These are phyloP conservation scores for Stegophylla sp. DNA, from an alignment of 2,888 invertebrate species.

Conservation along the genomic window DNA sequence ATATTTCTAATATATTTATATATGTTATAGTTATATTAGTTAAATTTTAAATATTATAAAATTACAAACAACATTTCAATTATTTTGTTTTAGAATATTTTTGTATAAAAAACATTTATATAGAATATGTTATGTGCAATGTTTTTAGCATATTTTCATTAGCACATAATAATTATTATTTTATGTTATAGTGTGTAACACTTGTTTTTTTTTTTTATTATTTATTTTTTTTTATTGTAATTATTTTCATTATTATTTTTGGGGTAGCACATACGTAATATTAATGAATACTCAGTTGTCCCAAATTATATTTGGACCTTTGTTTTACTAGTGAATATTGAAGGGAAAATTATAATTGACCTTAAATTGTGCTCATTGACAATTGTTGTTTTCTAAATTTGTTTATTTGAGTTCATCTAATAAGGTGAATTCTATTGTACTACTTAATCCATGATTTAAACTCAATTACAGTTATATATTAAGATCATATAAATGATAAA, in stretches of 20 bases:
- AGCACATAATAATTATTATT: conserved; percentile 56
- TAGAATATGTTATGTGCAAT: conserved; percentile 53
- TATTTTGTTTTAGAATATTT: conserved; percentile 51
- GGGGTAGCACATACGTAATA: conserved; percentile 54
- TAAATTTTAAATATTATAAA: conserved; percentile 45
- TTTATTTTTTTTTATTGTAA: conserved; percentile 34
- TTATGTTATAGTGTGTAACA: conserved; percentile 44
- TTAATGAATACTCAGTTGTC: conserved; percentile 51
- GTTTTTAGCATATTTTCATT: conserved; percentile 50
- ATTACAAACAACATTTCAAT: conserved; percentile 7
- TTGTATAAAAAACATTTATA: conserved; percentile 48
- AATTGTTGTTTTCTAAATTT: conserved; percentile 20
- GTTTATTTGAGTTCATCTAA: not conserved
- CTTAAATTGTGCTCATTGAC: conserved; percentile 39
- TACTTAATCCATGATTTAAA: conserved; percentile 35
- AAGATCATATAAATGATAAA: not conserved
- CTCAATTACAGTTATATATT: not conserved
- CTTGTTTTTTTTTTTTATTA: conserved; percentile 45
- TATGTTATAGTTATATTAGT: conserved; percentile 42
- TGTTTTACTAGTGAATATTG: conserved; percentile 53
- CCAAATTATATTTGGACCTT: conserved; percentile 38
- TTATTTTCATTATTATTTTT: conserved; percentile 27
- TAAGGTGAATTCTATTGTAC: not conserved
- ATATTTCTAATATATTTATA: conserved; percentile 5
- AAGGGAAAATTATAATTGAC: conserved; percentile 43